phyloP scores from a whole-genome alignment of 2,797 vertebrate genomes.

The Apodemus agrarius region DNA sequence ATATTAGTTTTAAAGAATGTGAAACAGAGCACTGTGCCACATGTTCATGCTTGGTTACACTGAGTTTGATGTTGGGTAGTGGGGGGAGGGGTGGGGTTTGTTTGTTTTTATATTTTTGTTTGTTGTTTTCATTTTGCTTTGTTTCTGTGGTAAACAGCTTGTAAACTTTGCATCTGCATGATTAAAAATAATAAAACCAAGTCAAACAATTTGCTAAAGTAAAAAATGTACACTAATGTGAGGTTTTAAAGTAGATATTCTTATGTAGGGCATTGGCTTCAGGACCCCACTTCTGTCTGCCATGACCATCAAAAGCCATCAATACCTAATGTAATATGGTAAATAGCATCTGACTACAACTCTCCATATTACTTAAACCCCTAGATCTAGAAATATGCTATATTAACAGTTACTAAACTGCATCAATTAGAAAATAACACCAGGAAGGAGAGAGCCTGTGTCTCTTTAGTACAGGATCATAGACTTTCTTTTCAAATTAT shows the following conservation, averaged over 20 bases:
- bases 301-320: not conserved
- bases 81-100: not conserved
- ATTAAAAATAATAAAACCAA: constrained; percentile 67
- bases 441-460: not conserved
- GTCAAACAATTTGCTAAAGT: constrained; percentile 41
- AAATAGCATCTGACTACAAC: not conserved
- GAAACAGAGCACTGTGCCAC: constrained; percentile 13
- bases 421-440: not conserved
- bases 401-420: not conserved
- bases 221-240: constrained; percentile 24
- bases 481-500: not conserved
- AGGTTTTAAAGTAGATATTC: constrained; percentile 23
- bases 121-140: not conserved
- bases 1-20: not conserved
- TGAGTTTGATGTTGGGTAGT: constrained; percentile 62
- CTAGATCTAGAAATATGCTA: not conserved
- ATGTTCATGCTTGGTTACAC: constrained; percentile 61
- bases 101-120: not conserved
- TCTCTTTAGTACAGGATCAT: not conserved
- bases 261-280: not conserved
- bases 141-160: constrained; percentile 73
- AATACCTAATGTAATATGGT: not conserved
- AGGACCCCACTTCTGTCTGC: not conserved
- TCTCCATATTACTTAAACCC: not conserved
- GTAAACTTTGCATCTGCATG: constrained; percentile 56